These are phyloP conservation scores for Oreochromis grahami DNA, from an alignment of 2,797 vertebrate species.

Conservation along the genomic window DNA sequence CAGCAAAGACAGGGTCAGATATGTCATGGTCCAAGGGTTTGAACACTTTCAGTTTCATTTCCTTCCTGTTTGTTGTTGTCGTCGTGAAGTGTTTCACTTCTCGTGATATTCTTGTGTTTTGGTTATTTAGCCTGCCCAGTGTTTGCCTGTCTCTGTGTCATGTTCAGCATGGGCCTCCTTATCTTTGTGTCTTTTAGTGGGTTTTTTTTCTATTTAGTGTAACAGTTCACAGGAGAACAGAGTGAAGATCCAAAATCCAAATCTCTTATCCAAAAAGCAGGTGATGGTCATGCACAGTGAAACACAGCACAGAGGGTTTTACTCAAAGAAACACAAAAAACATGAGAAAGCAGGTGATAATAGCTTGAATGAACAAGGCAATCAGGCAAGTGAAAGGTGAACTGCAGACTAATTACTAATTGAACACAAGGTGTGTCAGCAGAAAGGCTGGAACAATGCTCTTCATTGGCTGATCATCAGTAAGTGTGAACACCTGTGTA, in stretches of 20 bases:
- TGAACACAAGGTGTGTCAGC: neutral
- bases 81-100: neutral
- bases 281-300: neutral
- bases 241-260: neutral
- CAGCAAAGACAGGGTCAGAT: neutral
- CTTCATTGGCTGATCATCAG: neutral
- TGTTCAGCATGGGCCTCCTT: neutral
- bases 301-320: accelerated
- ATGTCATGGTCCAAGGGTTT: neutral
- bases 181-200: neutral
- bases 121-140: neutral
- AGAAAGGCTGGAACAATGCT: neutral
- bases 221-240: neutral
- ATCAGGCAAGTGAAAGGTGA: neutral
- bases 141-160: neutral
- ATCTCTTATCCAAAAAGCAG: neutral
- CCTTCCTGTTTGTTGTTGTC: neutral
- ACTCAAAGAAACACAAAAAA: neutral
- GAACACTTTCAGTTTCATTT: neutral
- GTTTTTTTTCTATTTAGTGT: neutral
- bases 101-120: neutral
- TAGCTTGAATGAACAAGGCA: neutral
- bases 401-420: neutral
- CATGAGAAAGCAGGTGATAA: neutral
- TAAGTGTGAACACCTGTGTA: neutral